Evolutionary conservation across 2,113 vertebrate genomes (phyloP).

Genomic region (Stegastes partitus): DNA sequence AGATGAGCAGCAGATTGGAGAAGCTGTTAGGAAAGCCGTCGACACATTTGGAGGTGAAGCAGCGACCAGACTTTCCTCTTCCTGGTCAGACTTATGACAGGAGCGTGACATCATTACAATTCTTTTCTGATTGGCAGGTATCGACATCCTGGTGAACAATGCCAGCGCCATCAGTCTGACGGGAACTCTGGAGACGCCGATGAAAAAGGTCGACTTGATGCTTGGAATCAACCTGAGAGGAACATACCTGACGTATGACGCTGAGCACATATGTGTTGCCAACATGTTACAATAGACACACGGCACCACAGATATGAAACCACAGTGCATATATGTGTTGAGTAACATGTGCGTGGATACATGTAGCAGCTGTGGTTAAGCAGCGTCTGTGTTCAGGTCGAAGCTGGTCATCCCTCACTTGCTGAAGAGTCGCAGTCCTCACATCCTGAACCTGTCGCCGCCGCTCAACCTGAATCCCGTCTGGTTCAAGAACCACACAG

Average conservation of each 20-base stretch:
- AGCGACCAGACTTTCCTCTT: no score
- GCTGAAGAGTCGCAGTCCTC: slow-evolving; percentile 91
- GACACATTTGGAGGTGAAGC: slow-evolving; percentile 92
- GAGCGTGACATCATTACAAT: slow-evolving; percentile 14
- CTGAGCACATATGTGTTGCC: not conserved
- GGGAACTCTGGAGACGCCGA: slow-evolving; percentile 92
- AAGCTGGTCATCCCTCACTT: slow-evolving; percentile 94
- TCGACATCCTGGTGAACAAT: slow-evolving; percentile 97
- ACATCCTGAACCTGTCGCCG: slow-evolving; percentile 96
- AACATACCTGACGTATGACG: slow-evolving; percentile 93
- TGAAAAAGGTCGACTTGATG: slow-evolving; percentile 97
- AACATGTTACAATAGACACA: not conserved
- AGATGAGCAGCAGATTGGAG: slow-evolving; percentile 91
- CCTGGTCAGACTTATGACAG: not conserved
- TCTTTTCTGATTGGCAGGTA: slow-evolving; percentile 67
- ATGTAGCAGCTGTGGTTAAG: not conserved
- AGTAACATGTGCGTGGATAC: no score
- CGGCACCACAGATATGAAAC: no score
- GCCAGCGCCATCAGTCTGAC: slow-evolving; percentile 97
- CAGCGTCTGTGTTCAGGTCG: slow-evolving; percentile 83
- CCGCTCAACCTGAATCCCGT: slow-evolving; percentile 95
- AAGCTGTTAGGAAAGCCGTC: slow-evolving; percentile 90
- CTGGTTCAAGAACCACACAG: slow-evolving; percentile 97
- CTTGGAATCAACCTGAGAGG: slow-evolving; percentile 95
- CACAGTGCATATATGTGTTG: no score